These are phyloP conservation scores for Drosophila sulfurigaster DNA, from an alignment of 1,140 invertebrate genomes.

Conservation along the genomic window DNA sequence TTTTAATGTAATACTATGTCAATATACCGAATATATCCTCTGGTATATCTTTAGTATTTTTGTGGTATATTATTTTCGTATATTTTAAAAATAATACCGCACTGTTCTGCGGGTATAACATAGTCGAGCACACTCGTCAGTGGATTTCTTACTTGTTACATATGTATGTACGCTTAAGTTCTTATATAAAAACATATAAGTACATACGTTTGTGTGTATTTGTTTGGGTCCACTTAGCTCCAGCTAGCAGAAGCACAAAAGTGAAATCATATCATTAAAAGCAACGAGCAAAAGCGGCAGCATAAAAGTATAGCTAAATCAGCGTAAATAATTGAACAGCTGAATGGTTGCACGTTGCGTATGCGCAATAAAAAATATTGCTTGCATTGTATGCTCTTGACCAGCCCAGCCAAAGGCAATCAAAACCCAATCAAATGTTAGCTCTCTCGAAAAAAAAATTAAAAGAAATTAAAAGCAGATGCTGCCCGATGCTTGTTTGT, in stretches of 20 bases:
- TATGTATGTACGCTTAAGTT: neutral
- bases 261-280: constrained; percentile 27
- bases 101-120: no score
- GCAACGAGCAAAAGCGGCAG: constrained; percentile 8
- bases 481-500: neutral
- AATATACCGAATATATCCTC: no score
- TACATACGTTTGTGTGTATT: neutral
- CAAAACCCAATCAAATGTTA: constrained; percentile 27
- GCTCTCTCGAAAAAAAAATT: neutral
- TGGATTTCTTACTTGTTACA: no score
- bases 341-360: constrained; percentile 38
- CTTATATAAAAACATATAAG: neutral
- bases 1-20: no score
- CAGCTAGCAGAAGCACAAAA: neutral
- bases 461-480: constrained; percentile 25
- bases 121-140: no score
- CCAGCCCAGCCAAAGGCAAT: constrained; percentile 13
- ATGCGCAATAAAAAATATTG: constrained; percentile 33
- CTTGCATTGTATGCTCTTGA: neutral
- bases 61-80: no score
- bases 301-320: constrained; percentile 35
- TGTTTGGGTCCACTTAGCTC: neutral
- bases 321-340: constrained; percentile 52
- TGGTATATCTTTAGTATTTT: no score
- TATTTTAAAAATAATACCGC: no score